Evolutionary conservation across 2,888 invertebrate species (phyloP), one percentile per base, ranked within the genome.

Genomic region (Halictus quadricinctus): DNA sequence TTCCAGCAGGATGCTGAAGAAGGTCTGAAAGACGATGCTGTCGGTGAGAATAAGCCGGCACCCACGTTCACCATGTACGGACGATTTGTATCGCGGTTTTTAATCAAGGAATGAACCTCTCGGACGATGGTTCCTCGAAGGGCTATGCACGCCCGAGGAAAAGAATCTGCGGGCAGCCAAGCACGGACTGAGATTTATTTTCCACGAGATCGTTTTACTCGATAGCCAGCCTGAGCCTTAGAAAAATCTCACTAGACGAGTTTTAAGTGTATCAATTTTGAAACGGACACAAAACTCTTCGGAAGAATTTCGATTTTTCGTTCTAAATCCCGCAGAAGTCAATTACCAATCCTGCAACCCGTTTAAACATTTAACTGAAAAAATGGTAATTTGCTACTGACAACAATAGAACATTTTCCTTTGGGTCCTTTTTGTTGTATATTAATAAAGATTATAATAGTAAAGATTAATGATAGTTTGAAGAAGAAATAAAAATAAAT

Each of bases 51-150:
- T 85, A 85, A 84, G 80, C 80, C 69, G 66, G 76, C 72, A 84
- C 78, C 77, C 75, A 84, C 80, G 85, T 84, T 75, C 84, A 66
- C 77, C 78, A 66, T 85, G 85, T 79, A 81, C 81, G 79, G 84
- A 79, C 85, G 81, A 81, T 86, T 84, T 84, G 86, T 86, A 86
- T 86, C 86, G 74, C 70, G 81, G 79, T 81, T 81, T 86, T 86
- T 86, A 84, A 86, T 86, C 86, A 86, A 81, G 77, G 73, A 58
- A 79, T 13, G 78, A 80, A 81, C 60, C 76, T 70, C 78, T 78
- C 54, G 73, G 58, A 69, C 50, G 58, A 70, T 72, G 66, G 76
- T 58, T 64, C 58, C 48, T 50, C 43, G 75, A 36, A 66, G 76
- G 54, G n/a, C 66, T 50, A 74, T 70, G 46, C 36, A 48, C 66